Base-by-base conservation (phyloP, 2,797 vertebrate species). In the Ctenopoma multispine region DNA sequence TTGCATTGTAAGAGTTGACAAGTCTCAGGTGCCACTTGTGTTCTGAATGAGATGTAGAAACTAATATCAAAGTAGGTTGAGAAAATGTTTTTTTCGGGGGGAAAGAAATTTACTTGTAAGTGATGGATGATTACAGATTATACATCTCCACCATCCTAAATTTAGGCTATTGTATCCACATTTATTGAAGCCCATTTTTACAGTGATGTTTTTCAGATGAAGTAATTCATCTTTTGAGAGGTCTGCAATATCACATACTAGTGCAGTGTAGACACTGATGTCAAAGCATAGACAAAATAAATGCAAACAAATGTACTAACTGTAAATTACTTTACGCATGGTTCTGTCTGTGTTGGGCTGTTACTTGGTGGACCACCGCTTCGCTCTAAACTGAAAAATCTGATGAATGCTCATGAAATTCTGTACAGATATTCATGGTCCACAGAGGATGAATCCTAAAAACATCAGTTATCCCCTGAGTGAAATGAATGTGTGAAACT, bases 11-110 rank as follows among this genome's bases (percentile, higher is more conserved):
- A 24, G 24, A 24, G 24, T 24, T 24, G 4, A 24, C 24, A 24
- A 15, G 68, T 68, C 71, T 48, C 68, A 79, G 63, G 72, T 73
- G 65, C 23, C 24, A 41, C 46, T 55, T 70, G 14, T 69, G 44
- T 51, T 55, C 48, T 63, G 27, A 40, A n/a, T 51, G 59, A 53
- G 49, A 57, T 1, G 1, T 6, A 15, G 21, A 66, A 63, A 23
- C 14, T 49, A 7, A 60, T 29, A 69, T 23, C 12, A 38, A 23
- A 29, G 29, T 18, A 53, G 27, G 18, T 17, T 2, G 11, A 61
- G 17, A 7, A 53, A 21, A 34, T 47, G 38, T 46, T 72, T n/a
- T 24, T 69, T n/a, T n/a, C n/a, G 11, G 50, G 10, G 34, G 6
- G 34, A 13, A 41, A 41, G 15, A 14, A 41, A 1, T 15, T 15